Conservation (phyloP, 1,140 invertebrate genomes). For the Tribolium castaneum region DNA sequence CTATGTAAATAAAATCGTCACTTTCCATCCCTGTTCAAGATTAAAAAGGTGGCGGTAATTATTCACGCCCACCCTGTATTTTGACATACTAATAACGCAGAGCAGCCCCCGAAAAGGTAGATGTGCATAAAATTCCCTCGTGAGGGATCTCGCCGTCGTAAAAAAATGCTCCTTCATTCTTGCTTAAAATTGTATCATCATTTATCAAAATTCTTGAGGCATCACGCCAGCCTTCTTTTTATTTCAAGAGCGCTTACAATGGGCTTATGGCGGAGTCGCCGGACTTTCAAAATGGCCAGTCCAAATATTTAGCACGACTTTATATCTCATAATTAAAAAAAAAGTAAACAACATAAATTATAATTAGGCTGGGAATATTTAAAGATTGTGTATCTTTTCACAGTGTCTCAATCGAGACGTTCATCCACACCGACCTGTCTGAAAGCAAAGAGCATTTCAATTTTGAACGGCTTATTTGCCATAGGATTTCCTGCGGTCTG, state of each 20-base stretch:
- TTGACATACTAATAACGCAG: constrained; percentile 5
- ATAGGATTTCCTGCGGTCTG: too few relatives aligned
- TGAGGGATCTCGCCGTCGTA: constrained; percentile 4
- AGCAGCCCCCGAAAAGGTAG: constrained; percentile 3
- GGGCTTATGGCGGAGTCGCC: not conserved
- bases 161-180: constrained; percentile 33
- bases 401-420: too few relatives aligned
- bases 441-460: not conserved
- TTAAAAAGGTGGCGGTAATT: constrained; percentile 11
- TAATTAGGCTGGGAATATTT: not conserved
- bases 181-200: constrained; percentile 36
- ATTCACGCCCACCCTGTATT: not conserved
- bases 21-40: not conserved
- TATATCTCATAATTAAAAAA: too few relatives aligned
- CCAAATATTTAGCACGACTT: not conserved
- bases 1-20: not conserved
- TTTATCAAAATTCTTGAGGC: constrained; percentile 26
- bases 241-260: constrained; percentile 23
- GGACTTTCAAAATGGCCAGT: constrained; percentile 3
- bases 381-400: too few relatives aligned
- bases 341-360: too few relatives aligned
- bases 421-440: too few relatives aligned
- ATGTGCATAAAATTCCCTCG: constrained; percentile 19
- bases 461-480: not conserved
- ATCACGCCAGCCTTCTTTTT: constrained; percentile 7